These are phyloP conservation scores for Nasonia longicornis DNA, from an alignment of 1,140 invertebrate genomes.

Conservation along the genomic window DNA sequence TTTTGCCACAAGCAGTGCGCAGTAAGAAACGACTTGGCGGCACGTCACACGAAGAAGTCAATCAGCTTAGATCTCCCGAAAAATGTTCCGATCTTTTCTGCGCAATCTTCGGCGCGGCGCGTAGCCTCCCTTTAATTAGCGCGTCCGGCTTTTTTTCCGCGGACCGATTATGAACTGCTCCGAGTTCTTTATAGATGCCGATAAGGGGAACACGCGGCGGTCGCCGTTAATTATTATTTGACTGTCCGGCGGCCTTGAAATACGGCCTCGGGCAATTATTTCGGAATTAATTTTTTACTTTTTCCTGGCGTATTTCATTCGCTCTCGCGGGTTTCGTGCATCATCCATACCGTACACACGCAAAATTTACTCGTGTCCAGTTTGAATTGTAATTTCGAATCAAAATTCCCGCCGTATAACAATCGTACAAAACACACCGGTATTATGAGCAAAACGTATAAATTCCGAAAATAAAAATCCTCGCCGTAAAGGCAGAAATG, in stretches of 20 bases:
- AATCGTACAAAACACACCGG: not conserved
- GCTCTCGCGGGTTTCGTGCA: not conserved
- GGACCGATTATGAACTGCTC: not conserved
- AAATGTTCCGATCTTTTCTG: not conserved
- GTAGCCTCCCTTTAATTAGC: constrained; percentile 5
- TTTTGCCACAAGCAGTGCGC: too few relatives aligned
- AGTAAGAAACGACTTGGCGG: too few relatives aligned
- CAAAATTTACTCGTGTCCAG: not conserved
- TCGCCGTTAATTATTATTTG: constrained; percentile 7
- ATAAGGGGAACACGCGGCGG: not conserved
- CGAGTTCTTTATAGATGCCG: constrained; percentile 11
- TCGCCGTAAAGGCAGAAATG: constrained; percentile 18
- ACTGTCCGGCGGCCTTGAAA: not conserved
- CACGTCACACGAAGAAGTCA: not conserved
- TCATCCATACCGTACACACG: not conserved
- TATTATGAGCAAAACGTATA: not conserved
- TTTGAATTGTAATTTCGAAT: constrained; percentile 7
- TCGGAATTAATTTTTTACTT: constrained; percentile 16
- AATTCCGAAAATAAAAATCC: not conserved
- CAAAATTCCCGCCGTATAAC: not conserved
- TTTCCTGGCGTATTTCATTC: not conserved
- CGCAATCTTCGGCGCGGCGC: not conserved
- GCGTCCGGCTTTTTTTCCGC: not conserved
- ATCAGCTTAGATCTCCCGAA: not conserved
- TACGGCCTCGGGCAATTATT: not conserved